These are phyloP conservation scores for Ooceraea biroi DNA, from an alignment of 1,140 invertebrate species.

Conservation along the genomic window DNA sequence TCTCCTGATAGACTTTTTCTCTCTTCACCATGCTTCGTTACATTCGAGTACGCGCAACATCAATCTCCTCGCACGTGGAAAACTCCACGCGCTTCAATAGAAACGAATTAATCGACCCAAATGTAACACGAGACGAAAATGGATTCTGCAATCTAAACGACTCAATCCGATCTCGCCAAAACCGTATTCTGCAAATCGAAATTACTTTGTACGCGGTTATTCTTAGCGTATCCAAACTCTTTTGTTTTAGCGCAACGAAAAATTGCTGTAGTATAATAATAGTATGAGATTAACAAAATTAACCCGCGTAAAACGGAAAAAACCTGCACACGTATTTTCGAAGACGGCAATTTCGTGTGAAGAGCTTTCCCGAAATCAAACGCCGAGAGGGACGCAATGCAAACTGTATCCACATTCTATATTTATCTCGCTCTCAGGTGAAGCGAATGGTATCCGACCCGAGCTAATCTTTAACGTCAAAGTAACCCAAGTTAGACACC, in stretches of 20 bases:
- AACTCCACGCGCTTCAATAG: conserved; percentile 28
- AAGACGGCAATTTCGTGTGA: conserved; percentile 1
- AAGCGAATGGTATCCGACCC: too few relatives aligned
- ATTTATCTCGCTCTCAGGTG: too few relatives aligned
- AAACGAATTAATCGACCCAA: conserved; percentile 45
- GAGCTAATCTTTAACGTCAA: not conserved
- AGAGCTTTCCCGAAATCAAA: too few relatives aligned
- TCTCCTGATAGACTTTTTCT: conserved; percentile 31
- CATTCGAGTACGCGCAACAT: conserved; percentile 43
- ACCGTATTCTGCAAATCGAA: conserved; percentile 20
- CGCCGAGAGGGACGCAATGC: too few relatives aligned
- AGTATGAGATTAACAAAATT: not conserved
- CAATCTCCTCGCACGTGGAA: conserved; percentile 52
- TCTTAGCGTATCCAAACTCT: not conserved
- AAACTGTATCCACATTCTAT: too few relatives aligned
- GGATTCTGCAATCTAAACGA: conserved; percentile 57
- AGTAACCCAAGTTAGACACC: conserved; percentile 1
- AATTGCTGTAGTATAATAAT: not conserved
- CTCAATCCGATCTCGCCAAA: conserved; percentile 64
- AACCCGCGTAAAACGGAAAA: not conserved
- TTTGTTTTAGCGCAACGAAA: not conserved
- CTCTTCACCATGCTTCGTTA: conserved; percentile 26
- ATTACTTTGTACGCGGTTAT: conserved; percentile 27
- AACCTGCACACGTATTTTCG: not conserved
- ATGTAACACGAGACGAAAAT: conserved; percentile 50